Percentiles rank a stretch among this genome's conserved stretches.
Evolutionary conservation across 1,140 invertebrate genomes (phyloP).

Genomic region (Macrocentrus cingulum): DNA sequence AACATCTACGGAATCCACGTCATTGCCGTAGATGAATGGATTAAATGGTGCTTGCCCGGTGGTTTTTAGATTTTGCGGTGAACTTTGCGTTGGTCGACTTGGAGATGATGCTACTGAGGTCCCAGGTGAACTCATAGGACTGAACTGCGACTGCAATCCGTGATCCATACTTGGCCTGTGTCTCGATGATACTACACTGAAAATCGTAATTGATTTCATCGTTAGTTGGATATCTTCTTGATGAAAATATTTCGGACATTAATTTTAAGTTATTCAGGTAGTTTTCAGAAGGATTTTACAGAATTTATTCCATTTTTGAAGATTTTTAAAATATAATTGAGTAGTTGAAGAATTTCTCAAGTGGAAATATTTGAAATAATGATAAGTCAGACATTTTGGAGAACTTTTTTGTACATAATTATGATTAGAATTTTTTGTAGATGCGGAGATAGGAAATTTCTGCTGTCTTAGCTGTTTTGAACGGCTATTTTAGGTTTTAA

Average conservation of each 20-base stretch:
- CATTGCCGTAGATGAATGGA: conserved; percentile 92
- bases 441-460: too few species aligned
- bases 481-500: too few species aligned
- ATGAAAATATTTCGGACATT: background rate
- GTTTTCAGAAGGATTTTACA: too few species aligned
- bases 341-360: too few species aligned
- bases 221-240: background rate
- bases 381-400: too few species aligned
- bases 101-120: conserved; percentile 38
- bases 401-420: too few species aligned
- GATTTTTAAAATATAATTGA: too few species aligned
- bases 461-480: too few species aligned
- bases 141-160: conserved; percentile 20
- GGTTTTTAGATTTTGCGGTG: conserved; percentile 37
- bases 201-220: conserved; percentile 8
- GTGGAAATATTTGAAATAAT: too few species aligned
- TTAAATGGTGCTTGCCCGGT: conserved; percentile 64
- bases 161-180: conserved; percentile 46
- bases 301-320: too few species aligned
- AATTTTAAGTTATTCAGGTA: background rate
- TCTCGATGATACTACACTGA: conserved; percentile 44
- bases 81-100: conserved; percentile 46
- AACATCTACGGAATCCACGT: conserved; percentile 98
- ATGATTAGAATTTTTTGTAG: too few species aligned
- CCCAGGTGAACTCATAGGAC: conserved; percentile 44